Base-by-base conservation (phyloP, 2,888 invertebrate species). In the Bhutanitis thaidina region DNA sequence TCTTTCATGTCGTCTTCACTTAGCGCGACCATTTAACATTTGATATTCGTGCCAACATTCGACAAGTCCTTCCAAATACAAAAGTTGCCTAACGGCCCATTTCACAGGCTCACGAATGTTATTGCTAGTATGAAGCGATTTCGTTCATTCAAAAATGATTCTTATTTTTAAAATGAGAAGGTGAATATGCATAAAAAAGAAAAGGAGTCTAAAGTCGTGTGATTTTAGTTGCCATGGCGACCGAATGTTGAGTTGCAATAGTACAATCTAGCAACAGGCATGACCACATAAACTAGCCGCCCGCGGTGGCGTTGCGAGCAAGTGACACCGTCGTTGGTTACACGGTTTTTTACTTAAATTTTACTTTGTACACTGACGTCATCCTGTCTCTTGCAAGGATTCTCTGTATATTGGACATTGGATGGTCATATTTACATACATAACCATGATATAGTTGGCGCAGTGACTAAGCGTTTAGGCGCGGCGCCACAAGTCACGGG, bases 171-270 rank as follows among this genome's bases (percentile, higher is more conserved):
- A 32, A n/a, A 36, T 1, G 13, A 4, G 16, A 41, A 46, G 41
- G 41, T 13, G 7, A 15, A 20, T 16, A n/a, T 43, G 37, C 14
- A 15, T 7, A 32, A 41, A 48, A 27, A 32, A 4, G 12, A 7
- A 25, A 39, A 12, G 14, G 4, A 7, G 29, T 37, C 36, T 32
- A 45, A 69, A 65, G 67, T 78, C 80, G 77, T 79, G 80, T 78
- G 73, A 62, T 79, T 78, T 81, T 66, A 74, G 84, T 84, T 74
- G 67, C 80, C 77, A 83, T 79, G 80, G 78, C 66, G 79, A 85
- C 83, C 71, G 72, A 77, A 83, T 75, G 58, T 76, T 67, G 71
- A 77, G 78, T 74, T 77, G 80, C 81, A 84, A 82, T 80, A 82
- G 78, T 80, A 79, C 78, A 78, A 78, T 80, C 75, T 78, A 67